Base-by-base conservation (phyloP, 2,888 invertebrate species). In the Limnephilus lunatus region DNA sequence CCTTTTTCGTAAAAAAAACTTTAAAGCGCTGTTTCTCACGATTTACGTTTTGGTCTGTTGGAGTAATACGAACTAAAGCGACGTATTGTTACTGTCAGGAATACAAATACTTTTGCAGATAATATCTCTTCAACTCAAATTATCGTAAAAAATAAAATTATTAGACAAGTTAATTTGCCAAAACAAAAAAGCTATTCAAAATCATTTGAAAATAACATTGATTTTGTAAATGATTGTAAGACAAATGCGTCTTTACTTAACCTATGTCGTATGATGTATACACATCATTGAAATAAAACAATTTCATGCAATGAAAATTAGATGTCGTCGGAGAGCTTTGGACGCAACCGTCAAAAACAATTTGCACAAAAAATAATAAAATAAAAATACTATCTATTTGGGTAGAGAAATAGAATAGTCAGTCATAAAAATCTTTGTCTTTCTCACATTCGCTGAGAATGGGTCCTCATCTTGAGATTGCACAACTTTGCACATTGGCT, bases 251-350 rank as follows among this genome's bases (percentile, higher is more conserved):
- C 25, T 68, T 68, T 68, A 68, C 25, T 68, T 25, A 68, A 68
- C 25, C 68, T 68, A 68, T 2, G 68, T 68, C 68, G 44, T 68
- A 68, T 25, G 68, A 25, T 68, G 53, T 48, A 68, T 68, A 68
- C 68, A 25, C 68, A 68, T 83, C 35, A 86, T 86, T 9, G 87
- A 87, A 87, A 87, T 32, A 19, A 68, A 31, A 44, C 7, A 19
- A 87, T 87, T 87, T 32, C 87, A 87, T 87, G 53, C 11, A 87
- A 53, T 87, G 15, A 87, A 87, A 87, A 87, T 87, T 87, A 87
- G 15, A 87, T 87, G 53, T 87, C 32, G 53, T 87, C 87, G 68
- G 32, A 3, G 25, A 14, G 85, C 85, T 86, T 86, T n/a, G 30
- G 44, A 30, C n/a, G 19, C 25, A 25, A 25, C 35, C 11, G 14